Conservation (phyloP, 2,888 invertebrate genomes). For the Erebia ligea region DNA sequence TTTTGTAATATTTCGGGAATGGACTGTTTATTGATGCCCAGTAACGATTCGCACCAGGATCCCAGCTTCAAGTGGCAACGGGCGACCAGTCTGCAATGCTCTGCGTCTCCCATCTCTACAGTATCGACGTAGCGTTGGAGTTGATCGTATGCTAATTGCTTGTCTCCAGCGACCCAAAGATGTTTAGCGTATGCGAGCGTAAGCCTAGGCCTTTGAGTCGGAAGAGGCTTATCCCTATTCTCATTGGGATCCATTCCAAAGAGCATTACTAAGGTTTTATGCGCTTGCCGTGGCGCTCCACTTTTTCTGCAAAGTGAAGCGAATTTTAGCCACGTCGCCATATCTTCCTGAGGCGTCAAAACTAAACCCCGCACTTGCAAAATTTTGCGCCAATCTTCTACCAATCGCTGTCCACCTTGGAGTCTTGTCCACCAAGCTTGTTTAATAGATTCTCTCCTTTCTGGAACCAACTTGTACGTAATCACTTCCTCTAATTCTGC, state of each 20-base stretch:
- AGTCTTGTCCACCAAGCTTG: conserved; percentile 98
- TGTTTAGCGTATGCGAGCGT: conserved; percentile 98
- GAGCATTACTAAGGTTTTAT: conserved; percentile 95
- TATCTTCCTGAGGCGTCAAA: conserved; percentile 95
- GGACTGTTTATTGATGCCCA: conserved; percentile 90
- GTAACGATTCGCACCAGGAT: conserved; percentile 95
- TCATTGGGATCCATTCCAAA: conserved; percentile 92
- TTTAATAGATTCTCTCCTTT: conserved; percentile 90
- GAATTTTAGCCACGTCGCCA: conserved; percentile 98
- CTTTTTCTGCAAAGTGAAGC: conserved; percentile 97
- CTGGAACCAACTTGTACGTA: conserved; percentile 96
- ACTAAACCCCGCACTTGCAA: conserved; percentile 97
- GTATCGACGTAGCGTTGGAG: conserved; percentile 89
- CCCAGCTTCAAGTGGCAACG: conserved; percentile 97
- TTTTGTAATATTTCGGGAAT: conserved; percentile 89
- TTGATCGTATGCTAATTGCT: conserved; percentile 89
- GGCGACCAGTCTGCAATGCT: conserved; percentile 84
- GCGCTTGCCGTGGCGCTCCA: conserved; percentile 93
- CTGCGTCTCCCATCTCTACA: conserved; percentile 79
- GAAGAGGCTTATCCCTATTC: conserved; percentile 86
- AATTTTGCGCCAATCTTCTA: conserved; percentile 99
- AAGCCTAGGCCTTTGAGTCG: conserved; percentile 91
- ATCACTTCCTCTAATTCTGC: conserved; percentile 99
- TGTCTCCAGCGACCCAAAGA: conserved; percentile 93
- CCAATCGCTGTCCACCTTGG: conserved; percentile 96